Base-by-base conservation (phyloP, 2,797 vertebrate species). In the Pipistrellus pipistrellus region DNA sequence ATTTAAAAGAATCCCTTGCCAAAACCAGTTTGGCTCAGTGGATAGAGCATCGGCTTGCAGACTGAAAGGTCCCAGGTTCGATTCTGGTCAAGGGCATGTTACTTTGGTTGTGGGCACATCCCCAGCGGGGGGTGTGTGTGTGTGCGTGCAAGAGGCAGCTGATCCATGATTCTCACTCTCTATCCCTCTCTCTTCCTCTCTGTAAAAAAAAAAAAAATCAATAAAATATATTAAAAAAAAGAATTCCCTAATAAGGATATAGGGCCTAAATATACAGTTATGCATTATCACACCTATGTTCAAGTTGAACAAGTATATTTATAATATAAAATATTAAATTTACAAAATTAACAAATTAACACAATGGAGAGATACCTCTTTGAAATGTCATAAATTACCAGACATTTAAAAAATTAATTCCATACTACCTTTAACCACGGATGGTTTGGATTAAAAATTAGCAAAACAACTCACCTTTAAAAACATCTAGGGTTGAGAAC, bases 291-390 rank as follows among this genome's bases (percentile, higher is more conserved):
- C 11, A 81, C 48, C 35, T 88, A 90, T 94, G 80, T 90, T 85
- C 44, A 92, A 76, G 35, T 12, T 83, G 53, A 88, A 71, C 8
- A 78, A 71, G 12, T 69, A 66, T 84, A 90, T 35, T 91, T 72
- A 72, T 66, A 68, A 75, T 72, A 69, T 71, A 72, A 92, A 72
- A 89, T 83, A 72, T 30, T 88, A 92, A 85, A 90, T 73, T 93
- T 77, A 78, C 4, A 77, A 95, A 95, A 92, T 75, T 75, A 92
- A 90, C 18, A 87, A 91, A 66, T 88, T 38, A 93, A 90, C 14
- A 90, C 25, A 92, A 69, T 53, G 38, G 13, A 94, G 14, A 89
- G 27, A 71, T 9, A 81, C 66, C 51, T 30, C 48, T 80, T 88
- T 27, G 94, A 92, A 90, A 90, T 15, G 11, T 73, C 83, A 90